These are phyloP conservation scores for Ladona fulva DNA, from an alignment of 1,140 invertebrate species.

Conservation along the genomic window DNA sequence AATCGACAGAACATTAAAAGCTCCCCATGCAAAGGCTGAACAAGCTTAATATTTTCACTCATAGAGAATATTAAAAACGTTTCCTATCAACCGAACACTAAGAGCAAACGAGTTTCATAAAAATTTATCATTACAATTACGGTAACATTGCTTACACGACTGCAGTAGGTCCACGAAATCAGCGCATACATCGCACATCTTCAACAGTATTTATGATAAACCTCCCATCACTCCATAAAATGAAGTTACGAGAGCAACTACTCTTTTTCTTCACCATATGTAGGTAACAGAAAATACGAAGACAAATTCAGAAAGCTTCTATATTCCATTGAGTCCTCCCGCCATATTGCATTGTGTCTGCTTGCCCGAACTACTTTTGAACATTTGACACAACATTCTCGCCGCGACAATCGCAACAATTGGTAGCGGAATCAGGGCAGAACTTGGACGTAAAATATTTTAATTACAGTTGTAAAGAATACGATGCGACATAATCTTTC, in stretches of 20 bases:
- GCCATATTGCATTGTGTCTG: slow-evolving; percentile 19
- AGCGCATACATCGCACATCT: slow-evolving; percentile 71
- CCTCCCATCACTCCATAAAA: slow-evolving; percentile 16
- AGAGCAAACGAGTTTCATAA: too few relatives aligned
- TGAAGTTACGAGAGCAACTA: not conserved
- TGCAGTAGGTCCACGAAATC: slow-evolving; percentile 67
- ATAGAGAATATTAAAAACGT: too few relatives aligned
- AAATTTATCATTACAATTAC: too few relatives aligned
- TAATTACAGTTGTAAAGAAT: too few relatives aligned
- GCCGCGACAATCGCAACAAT: too few relatives aligned
- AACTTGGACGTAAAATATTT: too few relatives aligned
- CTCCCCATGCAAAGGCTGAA: too few relatives aligned
- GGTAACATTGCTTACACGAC: slow-evolving; percentile 51
- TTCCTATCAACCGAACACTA: too few relatives aligned
- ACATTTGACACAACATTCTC: not conserved
- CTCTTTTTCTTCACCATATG: slow-evolving; percentile 5
- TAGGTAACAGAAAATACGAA: not conserved
- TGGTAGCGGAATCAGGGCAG: too few relatives aligned
- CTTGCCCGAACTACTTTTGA: not conserved
- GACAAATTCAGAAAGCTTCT: not conserved
- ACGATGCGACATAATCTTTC: too few relatives aligned
- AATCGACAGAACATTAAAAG: too few relatives aligned
- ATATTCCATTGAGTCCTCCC: not conserved
- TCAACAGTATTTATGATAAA: slow-evolving; percentile 23
- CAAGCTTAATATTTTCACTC: too few relatives aligned